Evolutionary conservation across 2,888 invertebrate genomes (phyloP), one percentile per base, ranked within the genome.

Genomic region (Lasioglossum villosulum): DNA sequence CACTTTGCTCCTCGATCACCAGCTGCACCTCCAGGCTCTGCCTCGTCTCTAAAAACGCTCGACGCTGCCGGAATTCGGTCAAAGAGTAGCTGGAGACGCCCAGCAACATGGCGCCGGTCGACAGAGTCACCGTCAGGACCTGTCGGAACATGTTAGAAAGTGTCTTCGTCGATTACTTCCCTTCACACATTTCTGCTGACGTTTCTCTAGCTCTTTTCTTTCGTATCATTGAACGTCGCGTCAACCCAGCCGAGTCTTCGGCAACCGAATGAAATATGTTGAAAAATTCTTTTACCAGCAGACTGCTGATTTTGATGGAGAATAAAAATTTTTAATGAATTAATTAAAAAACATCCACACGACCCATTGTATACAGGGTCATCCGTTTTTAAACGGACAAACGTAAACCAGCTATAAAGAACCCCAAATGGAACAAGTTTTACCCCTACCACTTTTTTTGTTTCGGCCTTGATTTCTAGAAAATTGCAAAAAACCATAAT

Each of bases 1-100:
- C 98, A 89, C 98, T 98, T 95, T 99, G 98, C 94, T 99, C 98
- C 95, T 99, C 99, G 91, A 99, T 98, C 80, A 98, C 97, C 92
- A 98, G 96, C 95, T 98, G 99, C 91, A 98, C 98, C 93, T 98
- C 98, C 89, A 99, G 96, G 92, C 98, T 98, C 95, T 98, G 97
- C 93, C 98, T 97, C 6, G 99, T 98, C 95, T 99, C 98, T 87
- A 98, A 96, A 94, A 99, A 99, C 71, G 99, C 98, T 82, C 97
- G 96, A 73, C 98, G 96, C 93, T 98, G 98, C 95, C 98, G 98
- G 89, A 97, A 97, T 95, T 99, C 98, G 90, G 97, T 97, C 94
- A 98, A 96, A 83, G 97, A 96, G 94, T 97, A 97, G 68, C 97
- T 97, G 82, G 97, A 96, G 56, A 97, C 95, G 0, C 99, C 99